Conservation (phyloP, 2,113 vertebrate genomes). For the Hippocampus zosterae region DNA sequence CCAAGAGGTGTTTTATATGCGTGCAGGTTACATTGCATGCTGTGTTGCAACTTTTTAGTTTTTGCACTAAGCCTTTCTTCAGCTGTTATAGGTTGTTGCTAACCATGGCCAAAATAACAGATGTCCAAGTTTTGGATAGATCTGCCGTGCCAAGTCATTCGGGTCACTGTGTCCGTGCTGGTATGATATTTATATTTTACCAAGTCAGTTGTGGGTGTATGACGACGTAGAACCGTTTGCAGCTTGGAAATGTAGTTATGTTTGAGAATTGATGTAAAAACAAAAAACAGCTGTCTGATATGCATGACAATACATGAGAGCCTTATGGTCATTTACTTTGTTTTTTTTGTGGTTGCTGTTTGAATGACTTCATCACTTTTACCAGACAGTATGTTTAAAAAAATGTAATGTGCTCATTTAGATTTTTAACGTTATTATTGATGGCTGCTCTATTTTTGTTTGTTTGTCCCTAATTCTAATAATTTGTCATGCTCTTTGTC, state of each 20-base stretch:
- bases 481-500: constrained; percentile 29
- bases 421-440: constrained; percentile 28
- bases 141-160: constrained; percentile 68
- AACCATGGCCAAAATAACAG: constrained; percentile 39
- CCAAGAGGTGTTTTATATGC: constrained; percentile 43
- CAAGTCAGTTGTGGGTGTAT: constrained; percentile 51
- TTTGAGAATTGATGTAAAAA: constrained; percentile 25
- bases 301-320: constrained; percentile 50
- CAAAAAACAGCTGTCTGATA: constrained; percentile 28
- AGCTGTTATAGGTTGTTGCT: constrained; percentile 68
- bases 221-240: constrained; percentile 48
- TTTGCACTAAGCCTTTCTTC: constrained; percentile 65
- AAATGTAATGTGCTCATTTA: constrained; percentile 18
- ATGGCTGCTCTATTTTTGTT: constrained; percentile 5
- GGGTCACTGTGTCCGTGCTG: constrained; percentile 63
- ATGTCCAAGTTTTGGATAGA: constrained; percentile 24
- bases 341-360: constrained; percentile 42
- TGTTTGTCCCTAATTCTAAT: constrained; percentile 19
- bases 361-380: constrained; percentile 44
- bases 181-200: constrained; percentile 51
- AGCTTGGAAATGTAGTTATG: constrained; percentile 52
- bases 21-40: constrained; percentile 63
- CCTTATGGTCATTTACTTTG: constrained; percentile 42
- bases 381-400: constrained; percentile 15
- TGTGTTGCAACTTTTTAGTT: constrained; percentile 61